Conservation (phyloP, 2,797 vertebrate species). For the Rachycentron canadum region DNA sequence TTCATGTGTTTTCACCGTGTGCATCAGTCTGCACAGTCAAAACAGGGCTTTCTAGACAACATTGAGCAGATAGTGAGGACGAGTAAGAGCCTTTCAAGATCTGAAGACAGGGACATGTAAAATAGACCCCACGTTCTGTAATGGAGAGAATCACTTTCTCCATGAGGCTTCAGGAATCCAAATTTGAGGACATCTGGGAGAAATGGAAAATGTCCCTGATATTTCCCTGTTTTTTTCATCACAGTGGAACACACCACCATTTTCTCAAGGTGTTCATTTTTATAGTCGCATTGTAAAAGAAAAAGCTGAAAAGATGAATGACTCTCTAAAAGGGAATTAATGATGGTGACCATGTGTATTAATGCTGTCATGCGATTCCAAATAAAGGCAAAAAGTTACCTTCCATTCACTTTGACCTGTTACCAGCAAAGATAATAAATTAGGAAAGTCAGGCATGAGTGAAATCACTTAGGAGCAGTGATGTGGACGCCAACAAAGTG, state of each 20-base stretch:
- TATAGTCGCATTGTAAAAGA: too few species aligned
- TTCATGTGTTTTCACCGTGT: not conserved
- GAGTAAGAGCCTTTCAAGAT: not conserved
- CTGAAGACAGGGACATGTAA: not conserved
- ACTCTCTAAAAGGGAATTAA: too few species aligned
- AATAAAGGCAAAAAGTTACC: not conserved
- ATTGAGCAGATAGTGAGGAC: not conserved
- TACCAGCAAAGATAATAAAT: constrained; percentile 25
- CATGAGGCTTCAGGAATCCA: not conserved
- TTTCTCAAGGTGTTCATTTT: too few species aligned
- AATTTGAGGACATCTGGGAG: not conserved
- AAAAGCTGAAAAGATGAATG: too few species aligned
- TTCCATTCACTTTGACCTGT: constrained; percentile 24
- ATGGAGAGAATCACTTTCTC: not conserved
- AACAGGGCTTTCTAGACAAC: not conserved
- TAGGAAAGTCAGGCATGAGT: constrained; percentile 32
- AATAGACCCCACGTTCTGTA: constrained; percentile 19
- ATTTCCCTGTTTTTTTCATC: not conserved
- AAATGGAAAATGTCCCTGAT: not conserved
- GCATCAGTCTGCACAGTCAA: not conserved
- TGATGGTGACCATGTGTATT: too few species aligned
- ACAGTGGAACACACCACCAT: too few species aligned
- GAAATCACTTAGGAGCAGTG: constrained; percentile 18
- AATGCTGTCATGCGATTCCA: not conserved
- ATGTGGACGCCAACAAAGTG: constrained; percentile 15